Conservation (phyloP, 2,888 invertebrate species). For the Epistrophe eligans region DNA sequence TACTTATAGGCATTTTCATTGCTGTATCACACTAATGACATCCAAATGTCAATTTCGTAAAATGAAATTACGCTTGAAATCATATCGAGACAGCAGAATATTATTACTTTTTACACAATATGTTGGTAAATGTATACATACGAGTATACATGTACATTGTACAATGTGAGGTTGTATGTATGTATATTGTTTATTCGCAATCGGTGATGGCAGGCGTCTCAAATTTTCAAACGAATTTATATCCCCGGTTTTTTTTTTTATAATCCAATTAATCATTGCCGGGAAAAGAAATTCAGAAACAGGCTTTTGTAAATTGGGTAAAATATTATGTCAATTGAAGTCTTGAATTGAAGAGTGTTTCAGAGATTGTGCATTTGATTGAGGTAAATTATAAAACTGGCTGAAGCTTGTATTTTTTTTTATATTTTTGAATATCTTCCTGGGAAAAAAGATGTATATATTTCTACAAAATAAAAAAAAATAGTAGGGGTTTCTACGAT, state of each 20-base stretch:
- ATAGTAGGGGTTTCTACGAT: too few species aligned
- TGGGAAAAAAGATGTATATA: too few species aligned
- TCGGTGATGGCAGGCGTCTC: background rate
- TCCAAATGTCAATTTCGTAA: conserved; percentile 30
- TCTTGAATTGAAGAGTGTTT: background rate
- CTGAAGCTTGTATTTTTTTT: too few species aligned
- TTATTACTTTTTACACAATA: conserved; percentile 20
- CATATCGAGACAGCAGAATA: background rate
- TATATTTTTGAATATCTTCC: too few species aligned
- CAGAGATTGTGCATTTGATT: background rate
- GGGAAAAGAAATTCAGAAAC: background rate
- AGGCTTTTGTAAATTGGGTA: background rate
- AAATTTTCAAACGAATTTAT: conserved; percentile 18
- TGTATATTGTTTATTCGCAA: background rate
- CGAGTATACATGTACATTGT: too few species aligned
- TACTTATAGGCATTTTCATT: conserved; percentile 16
- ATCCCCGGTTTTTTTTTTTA: background rate
- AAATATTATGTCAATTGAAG: background rate
- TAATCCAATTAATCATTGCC: conserved; percentile 9
- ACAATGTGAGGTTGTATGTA: too few species aligned
- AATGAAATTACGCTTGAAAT: conserved; percentile 20
- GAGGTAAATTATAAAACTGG: background rate
- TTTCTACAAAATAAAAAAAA: too few species aligned
- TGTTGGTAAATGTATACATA: background rate
- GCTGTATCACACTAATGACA: conserved; percentile 19